phyloP scores from a whole-genome alignment of 2,888 invertebrate genomes.

The Lampropteryx suffumata region DNA sequence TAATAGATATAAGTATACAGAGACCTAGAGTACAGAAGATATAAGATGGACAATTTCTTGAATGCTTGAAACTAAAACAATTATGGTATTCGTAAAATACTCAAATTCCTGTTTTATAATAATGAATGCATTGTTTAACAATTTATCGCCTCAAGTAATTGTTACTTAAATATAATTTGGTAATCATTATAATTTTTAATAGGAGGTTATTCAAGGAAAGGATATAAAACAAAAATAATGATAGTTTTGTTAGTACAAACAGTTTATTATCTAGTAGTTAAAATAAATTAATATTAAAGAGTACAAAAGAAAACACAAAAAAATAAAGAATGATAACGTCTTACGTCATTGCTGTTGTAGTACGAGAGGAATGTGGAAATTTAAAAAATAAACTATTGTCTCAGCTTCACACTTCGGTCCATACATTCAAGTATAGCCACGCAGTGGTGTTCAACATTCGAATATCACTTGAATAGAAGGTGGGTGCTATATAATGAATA shows the following conservation, averaged over 20 bases:
- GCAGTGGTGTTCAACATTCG: slow-evolving; percentile 16
- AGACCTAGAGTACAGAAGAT: too few species aligned
- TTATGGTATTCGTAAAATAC: too few species aligned
- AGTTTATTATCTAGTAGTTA: slow-evolving; percentile 18
- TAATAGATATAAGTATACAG: too few species aligned
- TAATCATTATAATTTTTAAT: background rate
- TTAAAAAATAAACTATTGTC: background rate
- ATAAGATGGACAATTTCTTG: too few species aligned
- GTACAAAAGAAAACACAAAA: slow-evolving; percentile 20
- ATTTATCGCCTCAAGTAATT: background rate
- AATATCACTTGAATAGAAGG: slow-evolving; percentile 60
- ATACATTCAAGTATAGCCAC: slow-evolving; percentile 18
- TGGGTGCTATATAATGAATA: slow-evolving; percentile 66
- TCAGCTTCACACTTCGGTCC: slow-evolving; percentile 1
- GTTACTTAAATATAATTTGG: background rate
- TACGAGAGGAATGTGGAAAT: slow-evolving; percentile 4
- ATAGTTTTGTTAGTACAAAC: slow-evolving; percentile 15
- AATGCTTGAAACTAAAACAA: too few species aligned
- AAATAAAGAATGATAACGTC: slow-evolving; percentile 8
- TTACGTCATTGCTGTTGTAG: slow-evolving; percentile 6
- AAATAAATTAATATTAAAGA: slow-evolving; percentile 18
- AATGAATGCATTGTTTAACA: background rate
- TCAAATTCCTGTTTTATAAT: too few species aligned
- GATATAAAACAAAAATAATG: slow-evolving; percentile 19
- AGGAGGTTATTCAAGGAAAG: slow-evolving; percentile 2